Percentiles rank a stretch among this genome's conserved stretches.
Evolutionary conservation across 2,797 vertebrate genomes (phyloP).

Genomic region (Sebastes diploproa): DNA sequence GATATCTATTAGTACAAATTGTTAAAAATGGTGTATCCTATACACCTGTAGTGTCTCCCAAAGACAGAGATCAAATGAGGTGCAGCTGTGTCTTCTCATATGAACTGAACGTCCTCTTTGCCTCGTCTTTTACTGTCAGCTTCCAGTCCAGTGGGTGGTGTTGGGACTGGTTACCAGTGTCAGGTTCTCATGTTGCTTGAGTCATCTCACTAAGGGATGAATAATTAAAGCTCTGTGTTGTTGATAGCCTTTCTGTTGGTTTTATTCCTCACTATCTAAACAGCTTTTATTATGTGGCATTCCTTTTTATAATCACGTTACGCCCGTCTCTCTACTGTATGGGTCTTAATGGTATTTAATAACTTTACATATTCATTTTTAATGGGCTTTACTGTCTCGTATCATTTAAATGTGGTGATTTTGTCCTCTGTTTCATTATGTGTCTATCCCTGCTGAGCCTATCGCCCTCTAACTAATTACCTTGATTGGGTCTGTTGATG

Average conservation of each 20-base stretch:
- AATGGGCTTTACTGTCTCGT: neutral
- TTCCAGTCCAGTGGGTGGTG: neutral
- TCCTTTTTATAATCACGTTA: neutral
- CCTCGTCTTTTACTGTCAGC: neutral
- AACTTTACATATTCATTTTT: neutral
- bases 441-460: neutral
- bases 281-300: neutral
- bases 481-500: neutral
- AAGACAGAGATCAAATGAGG: neutral
- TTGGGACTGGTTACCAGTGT: neutral
- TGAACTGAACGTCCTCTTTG: neutral
- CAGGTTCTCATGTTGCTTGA: neutral
- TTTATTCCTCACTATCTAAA: neutral
- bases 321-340: neutral
- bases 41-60: neutral
- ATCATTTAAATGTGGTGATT: neutral
- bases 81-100: neutral
- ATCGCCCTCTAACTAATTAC: slow-evolving; percentile 10
- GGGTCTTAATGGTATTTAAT: neutral
- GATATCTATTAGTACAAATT: no score
- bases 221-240: neutral
- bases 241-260: neutral
- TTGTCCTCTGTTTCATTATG: neutral
- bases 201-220: neutral
- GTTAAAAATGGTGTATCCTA: no score